phyloP scores from a whole-genome alignment of 2,113 vertebrate genomes.

The Pipra filicauda region DNA sequence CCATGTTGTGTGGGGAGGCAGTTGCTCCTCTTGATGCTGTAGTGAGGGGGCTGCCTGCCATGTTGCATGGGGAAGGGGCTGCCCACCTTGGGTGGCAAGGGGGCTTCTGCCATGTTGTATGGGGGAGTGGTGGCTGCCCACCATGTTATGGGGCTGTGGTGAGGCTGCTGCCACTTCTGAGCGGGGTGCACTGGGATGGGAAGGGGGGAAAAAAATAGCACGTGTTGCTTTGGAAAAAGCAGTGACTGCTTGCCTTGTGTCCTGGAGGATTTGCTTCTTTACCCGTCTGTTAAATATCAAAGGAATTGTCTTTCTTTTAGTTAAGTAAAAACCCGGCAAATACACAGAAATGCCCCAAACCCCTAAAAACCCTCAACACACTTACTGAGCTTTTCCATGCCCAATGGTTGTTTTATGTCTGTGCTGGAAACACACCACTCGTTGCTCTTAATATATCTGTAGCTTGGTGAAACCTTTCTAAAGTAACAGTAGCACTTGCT shows the following conservation, averaged over 20 bases:
- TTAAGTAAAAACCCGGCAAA: neutral
- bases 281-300: neutral
- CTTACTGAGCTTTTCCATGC: neutral
- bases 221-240: neutral
- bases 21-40: too few relatives aligned
- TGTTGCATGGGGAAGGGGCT: neutral
- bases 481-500: fast-evolving
- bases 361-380: fast-evolving
- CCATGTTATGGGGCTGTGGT: fast-evolving
- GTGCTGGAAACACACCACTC: neutral
- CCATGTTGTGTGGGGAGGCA: too few relatives aligned
- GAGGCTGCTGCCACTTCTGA: fast-evolving
- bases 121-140: fast-evolving
- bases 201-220: neutral
- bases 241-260: fast-evolving
- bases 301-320: neutral
- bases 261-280: neutral
- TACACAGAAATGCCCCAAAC: fast-evolving
- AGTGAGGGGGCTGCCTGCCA: neutral
- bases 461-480: neutral
- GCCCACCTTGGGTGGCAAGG: neutral
- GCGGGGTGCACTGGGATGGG: fast-evolving
- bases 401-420: fast-evolving
- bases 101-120: too few relatives aligned
- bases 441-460: neutral